Percentiles rank a stretch among this genome's conserved stretches.
These are phyloP conservation scores for Palythoa grandis DNA, from an alignment of 92 coral and sea anemone species.

Conservation along the genomic window DNA sequence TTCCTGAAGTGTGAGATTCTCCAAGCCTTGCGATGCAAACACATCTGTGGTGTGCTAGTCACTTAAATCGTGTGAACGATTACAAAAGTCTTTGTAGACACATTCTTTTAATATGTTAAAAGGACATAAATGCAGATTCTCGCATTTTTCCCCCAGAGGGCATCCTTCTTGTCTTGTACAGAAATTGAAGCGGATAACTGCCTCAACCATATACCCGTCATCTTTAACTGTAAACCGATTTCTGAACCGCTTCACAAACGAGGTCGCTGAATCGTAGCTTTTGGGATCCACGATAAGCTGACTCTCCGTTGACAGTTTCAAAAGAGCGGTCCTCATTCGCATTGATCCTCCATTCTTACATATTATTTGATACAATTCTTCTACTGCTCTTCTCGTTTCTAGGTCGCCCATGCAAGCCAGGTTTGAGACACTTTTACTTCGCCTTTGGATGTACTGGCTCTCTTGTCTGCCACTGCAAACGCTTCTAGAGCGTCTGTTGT, in stretches of 20 bases:
- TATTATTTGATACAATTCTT: constrained; percentile 7
- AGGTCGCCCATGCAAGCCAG: not conserved
- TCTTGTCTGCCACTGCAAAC: not conserved
- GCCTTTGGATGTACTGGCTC: not conserved
- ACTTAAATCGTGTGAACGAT: constrained; percentile 12
- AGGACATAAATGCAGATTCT: constrained; percentile 18
- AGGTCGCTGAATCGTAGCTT: not conserved
- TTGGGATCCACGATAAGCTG: not conserved
- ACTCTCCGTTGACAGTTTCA: constrained; percentile 14
- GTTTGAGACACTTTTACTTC: not conserved
- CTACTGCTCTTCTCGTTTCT: not conserved
- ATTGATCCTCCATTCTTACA: constrained; percentile 20
- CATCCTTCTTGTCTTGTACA: constrained; percentile 13
- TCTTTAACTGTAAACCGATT: constrained; percentile 1
- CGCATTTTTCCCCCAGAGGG: not conserved
- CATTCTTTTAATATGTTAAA: constrained; percentile 4
- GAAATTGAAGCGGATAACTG: not conserved
- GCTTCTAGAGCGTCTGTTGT: not conserved
- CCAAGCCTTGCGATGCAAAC: not conserved
- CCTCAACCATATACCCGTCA: not conserved
- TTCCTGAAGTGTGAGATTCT: not conserved
- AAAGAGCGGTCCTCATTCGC: not conserved
- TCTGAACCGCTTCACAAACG: constrained; percentile 14
- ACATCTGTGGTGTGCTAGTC: constrained; percentile 11
- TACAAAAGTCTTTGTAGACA: constrained; percentile 16